phyloP scores from a whole-genome alignment of 1,140 invertebrate species.

The Eubasilissa regina region DNA sequence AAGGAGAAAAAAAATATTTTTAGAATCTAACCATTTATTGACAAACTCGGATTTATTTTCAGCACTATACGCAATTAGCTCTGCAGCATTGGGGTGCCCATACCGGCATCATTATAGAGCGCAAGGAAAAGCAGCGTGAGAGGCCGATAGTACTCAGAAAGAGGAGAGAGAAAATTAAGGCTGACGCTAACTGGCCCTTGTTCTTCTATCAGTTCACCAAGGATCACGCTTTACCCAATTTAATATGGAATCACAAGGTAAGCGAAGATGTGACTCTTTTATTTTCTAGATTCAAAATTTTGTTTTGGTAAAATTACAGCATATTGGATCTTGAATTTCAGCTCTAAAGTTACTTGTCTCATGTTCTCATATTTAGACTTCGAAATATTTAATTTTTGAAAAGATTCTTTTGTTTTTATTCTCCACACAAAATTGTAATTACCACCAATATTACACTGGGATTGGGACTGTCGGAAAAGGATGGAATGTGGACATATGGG shows the following conservation, averaged over 20 bases:
- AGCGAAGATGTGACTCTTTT: constrained; percentile 25
- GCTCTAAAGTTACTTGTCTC: too few species aligned
- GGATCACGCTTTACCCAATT: constrained; percentile 96
- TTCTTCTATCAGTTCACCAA: constrained; percentile 97
- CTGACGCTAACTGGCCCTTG: constrained; percentile 92
- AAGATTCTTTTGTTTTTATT: too few species aligned
- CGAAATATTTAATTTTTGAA: too few species aligned
- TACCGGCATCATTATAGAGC: constrained; percentile 80
- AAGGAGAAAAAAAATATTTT: too few species aligned
- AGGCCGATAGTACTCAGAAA: constrained; percentile 92
- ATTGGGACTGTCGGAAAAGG: too few species aligned
- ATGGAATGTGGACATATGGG: too few species aligned
- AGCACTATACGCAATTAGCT: constrained; percentile 79
- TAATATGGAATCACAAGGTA: constrained; percentile 99
- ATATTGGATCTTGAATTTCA: too few species aligned
- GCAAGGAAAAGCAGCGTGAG: constrained; percentile 75
- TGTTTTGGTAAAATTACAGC: neutral
- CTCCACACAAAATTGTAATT: too few species aligned
- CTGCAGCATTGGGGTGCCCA: constrained; percentile 92
- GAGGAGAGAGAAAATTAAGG: constrained; percentile 91
- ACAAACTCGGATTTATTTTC: neutral
- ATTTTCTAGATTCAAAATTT: constrained; percentile 8
- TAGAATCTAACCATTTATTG: too few species aligned
- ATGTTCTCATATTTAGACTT: too few species aligned
- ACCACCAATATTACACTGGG: too few species aligned